phyloP scores from a whole-genome alignment of 2,797 vertebrate genomes.

The Neomorphus geoffroyi region DNA sequence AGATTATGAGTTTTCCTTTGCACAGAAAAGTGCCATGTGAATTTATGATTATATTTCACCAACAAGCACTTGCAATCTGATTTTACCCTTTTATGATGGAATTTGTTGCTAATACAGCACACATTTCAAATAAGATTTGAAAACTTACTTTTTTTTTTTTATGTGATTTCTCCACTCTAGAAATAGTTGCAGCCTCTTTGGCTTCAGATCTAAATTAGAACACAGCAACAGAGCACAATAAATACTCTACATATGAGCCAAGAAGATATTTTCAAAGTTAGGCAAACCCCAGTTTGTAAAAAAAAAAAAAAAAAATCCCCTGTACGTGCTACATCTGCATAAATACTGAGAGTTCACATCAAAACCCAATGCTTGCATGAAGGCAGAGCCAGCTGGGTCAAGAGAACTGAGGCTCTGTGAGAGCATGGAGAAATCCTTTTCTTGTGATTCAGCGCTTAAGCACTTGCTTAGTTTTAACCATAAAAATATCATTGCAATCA shows the following conservation, averaged over 20 bases:
- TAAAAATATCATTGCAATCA: neutral
- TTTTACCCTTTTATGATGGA: neutral
- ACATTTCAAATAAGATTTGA: neutral
- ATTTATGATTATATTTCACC: neutral
- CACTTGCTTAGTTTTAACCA: neutral
- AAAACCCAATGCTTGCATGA: rapidly evolving
- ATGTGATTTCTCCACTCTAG: neutral
- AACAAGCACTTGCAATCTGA: neutral
- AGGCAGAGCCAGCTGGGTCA: neutral
- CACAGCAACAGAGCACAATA: neutral
- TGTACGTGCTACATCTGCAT: neutral
- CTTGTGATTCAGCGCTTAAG: neutral
- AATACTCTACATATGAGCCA: neutral
- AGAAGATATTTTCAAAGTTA: neutral
- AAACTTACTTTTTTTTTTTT: neutral
- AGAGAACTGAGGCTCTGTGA: neutral
- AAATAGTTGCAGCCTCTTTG: neutral
- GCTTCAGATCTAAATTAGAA: neutral
- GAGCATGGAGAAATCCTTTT: rapidly evolving
- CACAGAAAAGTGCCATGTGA: neutral
- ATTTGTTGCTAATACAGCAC: neutral
- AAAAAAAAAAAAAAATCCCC: neutral
- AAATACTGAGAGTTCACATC: neutral
- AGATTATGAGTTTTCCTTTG: neutral
- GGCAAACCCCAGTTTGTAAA: neutral